These are phyloP conservation scores for Hyperopisus bebe DNA, from an alignment of 2,113 vertebrate species.

Conservation along the genomic window DNA sequence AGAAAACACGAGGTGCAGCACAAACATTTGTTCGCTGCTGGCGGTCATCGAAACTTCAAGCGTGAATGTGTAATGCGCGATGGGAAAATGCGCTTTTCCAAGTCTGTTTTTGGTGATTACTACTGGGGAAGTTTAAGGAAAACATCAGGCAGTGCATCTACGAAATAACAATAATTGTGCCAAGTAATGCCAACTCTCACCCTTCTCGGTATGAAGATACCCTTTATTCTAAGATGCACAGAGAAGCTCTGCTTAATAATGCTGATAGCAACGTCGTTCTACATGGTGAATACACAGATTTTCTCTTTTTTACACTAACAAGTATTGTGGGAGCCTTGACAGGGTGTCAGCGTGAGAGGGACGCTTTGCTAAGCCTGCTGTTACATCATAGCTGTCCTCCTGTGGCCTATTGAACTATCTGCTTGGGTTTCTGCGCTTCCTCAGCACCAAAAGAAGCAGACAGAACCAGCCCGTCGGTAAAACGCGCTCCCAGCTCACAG, in stretches of 20 bases:
- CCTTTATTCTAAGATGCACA: neutral
- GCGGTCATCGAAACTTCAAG: neutral
- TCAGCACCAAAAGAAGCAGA: slow-evolving; percentile 36
- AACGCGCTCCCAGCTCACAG: slow-evolving; percentile 35
- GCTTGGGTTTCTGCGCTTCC: slow-evolving; percentile 43
- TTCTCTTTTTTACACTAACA: neutral
- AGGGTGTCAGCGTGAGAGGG: neutral
- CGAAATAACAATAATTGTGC: neutral
- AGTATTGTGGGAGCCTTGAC: neutral
- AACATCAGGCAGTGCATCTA: neutral
- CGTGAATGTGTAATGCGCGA: neutral
- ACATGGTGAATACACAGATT: neutral
- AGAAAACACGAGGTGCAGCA: neutral
- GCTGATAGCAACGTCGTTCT: neutral
- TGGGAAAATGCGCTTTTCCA: neutral
- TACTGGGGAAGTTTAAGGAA: neutral
- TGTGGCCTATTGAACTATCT: slow-evolving; percentile 65
- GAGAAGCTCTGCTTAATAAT: neutral
- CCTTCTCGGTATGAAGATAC: neutral
- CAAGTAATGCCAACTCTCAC: neutral
- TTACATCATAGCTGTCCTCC: slow-evolving; percentile 52
- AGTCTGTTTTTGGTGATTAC: neutral
- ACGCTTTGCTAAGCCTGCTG: neutral
- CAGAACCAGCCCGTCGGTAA: slow-evolving; percentile 28
- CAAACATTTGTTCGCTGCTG: neutral